phyloP scores from a whole-genome alignment of 2,113 vertebrate genomes.

The Lathamus discolor region DNA sequence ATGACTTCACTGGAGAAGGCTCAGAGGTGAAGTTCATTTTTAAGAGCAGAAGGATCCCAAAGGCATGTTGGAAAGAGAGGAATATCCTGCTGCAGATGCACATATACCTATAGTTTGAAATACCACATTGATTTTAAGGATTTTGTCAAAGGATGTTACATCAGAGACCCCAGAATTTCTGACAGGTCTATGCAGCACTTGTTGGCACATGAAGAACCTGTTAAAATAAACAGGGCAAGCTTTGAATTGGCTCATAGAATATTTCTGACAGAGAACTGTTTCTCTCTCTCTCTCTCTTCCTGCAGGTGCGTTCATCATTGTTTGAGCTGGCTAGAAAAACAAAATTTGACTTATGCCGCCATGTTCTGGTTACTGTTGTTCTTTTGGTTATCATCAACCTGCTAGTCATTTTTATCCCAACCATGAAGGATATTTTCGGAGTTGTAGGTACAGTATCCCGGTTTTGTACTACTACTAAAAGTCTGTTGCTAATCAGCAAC shows the following conservation, averaged over 20 bases:
- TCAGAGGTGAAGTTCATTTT: not conserved
- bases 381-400: constrained; percentile 76
- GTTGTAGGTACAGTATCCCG: constrained; percentile 76
- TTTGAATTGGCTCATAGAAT: not conserved
- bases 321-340: constrained; percentile 79
- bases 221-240: not conserved
- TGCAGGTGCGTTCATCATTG: constrained; percentile 80
- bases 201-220: not conserved
- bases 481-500: not conserved
- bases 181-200: not conserved
- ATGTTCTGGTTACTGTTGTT: constrained; percentile 70
- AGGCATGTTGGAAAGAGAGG: not conserved
- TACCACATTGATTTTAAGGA: not conserved
- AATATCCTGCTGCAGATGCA: not conserved
- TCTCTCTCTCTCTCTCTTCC: not conserved
- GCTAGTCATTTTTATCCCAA: constrained; percentile 80
- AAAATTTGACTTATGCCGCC: constrained; percentile 73
- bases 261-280: not conserved
- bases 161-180: not conserved
- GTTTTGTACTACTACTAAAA: not conserved
- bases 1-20: not conserved
- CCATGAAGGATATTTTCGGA: constrained; percentile 84
- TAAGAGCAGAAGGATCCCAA: not conserved
- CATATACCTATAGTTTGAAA: not conserved
- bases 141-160: not conserved